Base-by-base conservation (phyloP, 1,140 invertebrate genomes). In the Drosophila funebris region DNA sequence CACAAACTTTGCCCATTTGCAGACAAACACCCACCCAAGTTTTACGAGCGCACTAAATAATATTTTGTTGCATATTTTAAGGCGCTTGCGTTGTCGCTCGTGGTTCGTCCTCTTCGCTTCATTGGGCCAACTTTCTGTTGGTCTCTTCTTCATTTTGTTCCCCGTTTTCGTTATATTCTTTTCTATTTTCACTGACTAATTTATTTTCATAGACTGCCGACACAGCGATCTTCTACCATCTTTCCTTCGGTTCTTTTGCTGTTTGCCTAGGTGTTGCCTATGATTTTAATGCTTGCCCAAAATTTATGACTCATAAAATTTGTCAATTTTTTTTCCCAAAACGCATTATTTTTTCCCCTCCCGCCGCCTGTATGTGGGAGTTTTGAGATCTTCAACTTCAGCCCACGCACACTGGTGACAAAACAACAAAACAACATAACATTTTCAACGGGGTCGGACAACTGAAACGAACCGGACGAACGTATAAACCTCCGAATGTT, bases 291-390 rank as follows among this genome's bases (percentile, higher is more conserved):
- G 79, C 64, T 18, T 69, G 73, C 58, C 70, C 52, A 44, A 68
- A 87, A 85, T 85, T 85, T 85, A 85, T 85, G 82, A 87, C 74
- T 82, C 87, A 85, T 85, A 85, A 85, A 85, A 85, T 82, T 85
- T 72, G 82, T 87, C 70, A 66, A 81, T 67, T 73, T 74, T 48
- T 57, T 72, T 54, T 20, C 13, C 8, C 9, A 62, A 73, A 52
- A n/a, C n/a, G n/a, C 36, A 44, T n/a, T 16, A 48, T 37, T 48
- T 22, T 29, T 39, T 48, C 56, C 24, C 2, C 54, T 39, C 1
- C 27, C 20, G 27, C 11, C 9, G 5, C 39, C 18, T 36, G 14
- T 41, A 63, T 85, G 81, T 85, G 82, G 82, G 81, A 64, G 77
- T 85, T 76, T 76, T n/a, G 9, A 77, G 50, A 70, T 62, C 33